Base-by-base conservation (phyloP, 2,888 invertebrate genomes). In the Eupithecia dodoneata region DNA sequence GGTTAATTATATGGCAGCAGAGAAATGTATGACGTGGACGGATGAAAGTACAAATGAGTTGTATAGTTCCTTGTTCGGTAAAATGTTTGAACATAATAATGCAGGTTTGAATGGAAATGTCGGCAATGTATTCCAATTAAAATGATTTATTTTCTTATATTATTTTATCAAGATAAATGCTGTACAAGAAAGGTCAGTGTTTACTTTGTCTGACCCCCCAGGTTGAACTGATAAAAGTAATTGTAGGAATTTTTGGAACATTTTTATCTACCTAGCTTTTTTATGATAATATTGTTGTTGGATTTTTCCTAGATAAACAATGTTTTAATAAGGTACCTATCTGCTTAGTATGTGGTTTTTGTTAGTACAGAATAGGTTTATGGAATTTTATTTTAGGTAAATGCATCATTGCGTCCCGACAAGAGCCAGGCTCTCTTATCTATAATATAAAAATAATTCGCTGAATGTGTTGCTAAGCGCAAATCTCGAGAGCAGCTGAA, bases 1-100 rank as follows among this genome's bases (percentile, higher is more conserved):
- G 73, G 97, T 98, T 0, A 99, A 98, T 93, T 99, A 97, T 88
- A 98, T 99, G 98, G 98, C 98, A 2, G 97, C 98, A 0, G 96
- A 97, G 82, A 96, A 96, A 69, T 93, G 95, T 77, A 92, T 90
- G 15, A 93, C 94, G 0, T 98, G 98, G 97, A 96, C 96, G 2
- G 97, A 98, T 81, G 97, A 97, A 74, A 97, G 98, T 7, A 97
- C 97, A 87, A 96, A 96, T 88, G 98, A 98, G 89, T 90, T 99
- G 78, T 98, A 96, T 87, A 96, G 95, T 89, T 98, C 98, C 0
- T 90, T 99, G 76, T 98, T 99, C 94, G 97, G 97, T 13, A 97
- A 95, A 90, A 85, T 95, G 86, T 95, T 94, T 89, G 95, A 95
- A 83, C 88, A 90, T 42, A 93, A 93, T 80, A 94, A 93, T 89